Base-by-base conservation (phyloP, 2,113 vertebrate genomes). In the Bagarius yarrelli region DNA sequence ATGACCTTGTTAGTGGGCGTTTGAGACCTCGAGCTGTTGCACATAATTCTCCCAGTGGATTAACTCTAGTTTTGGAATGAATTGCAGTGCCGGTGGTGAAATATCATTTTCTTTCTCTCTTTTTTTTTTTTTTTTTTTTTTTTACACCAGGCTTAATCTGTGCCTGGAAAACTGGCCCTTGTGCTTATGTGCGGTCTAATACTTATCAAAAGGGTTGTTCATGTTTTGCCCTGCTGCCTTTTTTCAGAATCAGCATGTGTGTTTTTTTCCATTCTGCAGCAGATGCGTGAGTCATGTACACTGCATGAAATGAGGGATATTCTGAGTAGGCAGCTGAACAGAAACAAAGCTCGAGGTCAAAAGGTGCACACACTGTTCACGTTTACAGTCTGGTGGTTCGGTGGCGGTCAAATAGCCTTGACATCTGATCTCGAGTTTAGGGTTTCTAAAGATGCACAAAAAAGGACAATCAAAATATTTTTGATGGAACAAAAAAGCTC, bases 281-380 rank as follows among this genome's bases (percentile, higher is more conserved):
- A 44, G 47, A 82, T 76, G 52, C 73, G 66, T 81, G 84, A 85
- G 64, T 83, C 78, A 83, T 55, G 71, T 81, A 81, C 73, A 57
- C 67, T 76, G 82, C 79, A 79, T 83, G 79, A 79, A 56, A 61
- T 74, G 59, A 21, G 61, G 55, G 72, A 67, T 83, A 83, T 86
- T 86, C 76, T 47, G 21, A 81, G 81, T 67, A 57, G 74, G 66
- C 60, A 36, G 76, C 72, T 71, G 64, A 57, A 57, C 52, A 75
- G 76, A 36, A 80, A 64, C 61, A 12, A 55, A 59, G 78, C 40
- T 30, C 25, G 67, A 59, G 84, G 73, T 78, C 77, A 78, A 34
- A 69, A 55, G 81, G 78, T 85, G 50, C 27, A 55, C 23, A 27
- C 50, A 56, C 34, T 59, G 57, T 52, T 78, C 72, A 44, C 70